Evolutionary conservation across 2,797 vertebrate genomes (phyloP).

Genomic region (Trichosurus vulpecula): DNA sequence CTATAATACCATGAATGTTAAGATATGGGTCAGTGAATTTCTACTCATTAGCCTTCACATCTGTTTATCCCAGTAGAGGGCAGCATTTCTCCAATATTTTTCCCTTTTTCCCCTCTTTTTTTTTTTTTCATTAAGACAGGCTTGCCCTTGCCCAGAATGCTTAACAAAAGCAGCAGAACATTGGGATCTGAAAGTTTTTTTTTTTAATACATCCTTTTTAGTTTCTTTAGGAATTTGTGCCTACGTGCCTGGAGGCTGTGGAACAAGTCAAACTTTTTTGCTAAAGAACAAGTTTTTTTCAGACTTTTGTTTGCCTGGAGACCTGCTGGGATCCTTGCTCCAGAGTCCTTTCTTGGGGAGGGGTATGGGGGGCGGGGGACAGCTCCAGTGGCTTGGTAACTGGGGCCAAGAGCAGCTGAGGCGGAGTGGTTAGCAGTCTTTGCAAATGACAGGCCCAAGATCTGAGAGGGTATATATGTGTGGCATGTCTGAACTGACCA

Average conservation of each 20-base stretch:
- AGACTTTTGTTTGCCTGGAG: neutral
- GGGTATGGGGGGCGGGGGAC: neutral
- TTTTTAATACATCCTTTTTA: neutral
- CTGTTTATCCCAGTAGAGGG: conserved; percentile 81
- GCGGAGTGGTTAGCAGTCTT: neutral
- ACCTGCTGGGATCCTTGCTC: neutral
- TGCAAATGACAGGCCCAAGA: neutral
- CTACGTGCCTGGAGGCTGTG: neutral
- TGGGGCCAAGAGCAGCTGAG: neutral
- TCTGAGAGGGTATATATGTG: neutral
- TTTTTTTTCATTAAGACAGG: neutral
- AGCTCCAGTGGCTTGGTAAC: neutral
- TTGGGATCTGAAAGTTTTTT: neutral
- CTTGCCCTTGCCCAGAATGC: neutral
- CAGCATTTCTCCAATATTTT: conserved; percentile 75
- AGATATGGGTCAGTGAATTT: neutral
- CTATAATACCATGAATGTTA: neutral
- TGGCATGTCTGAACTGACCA: neutral
- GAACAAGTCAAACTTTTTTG: neutral
- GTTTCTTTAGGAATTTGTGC: neutral
- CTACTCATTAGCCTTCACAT: neutral
- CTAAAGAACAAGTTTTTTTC: neutral
- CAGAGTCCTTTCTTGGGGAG: neutral
- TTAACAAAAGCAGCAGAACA: neutral
- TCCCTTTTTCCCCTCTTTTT: accelerated